Evolutionary conservation across 2,888 invertebrate species (phyloP).

Genomic region (Byasa hedistus): DNA sequence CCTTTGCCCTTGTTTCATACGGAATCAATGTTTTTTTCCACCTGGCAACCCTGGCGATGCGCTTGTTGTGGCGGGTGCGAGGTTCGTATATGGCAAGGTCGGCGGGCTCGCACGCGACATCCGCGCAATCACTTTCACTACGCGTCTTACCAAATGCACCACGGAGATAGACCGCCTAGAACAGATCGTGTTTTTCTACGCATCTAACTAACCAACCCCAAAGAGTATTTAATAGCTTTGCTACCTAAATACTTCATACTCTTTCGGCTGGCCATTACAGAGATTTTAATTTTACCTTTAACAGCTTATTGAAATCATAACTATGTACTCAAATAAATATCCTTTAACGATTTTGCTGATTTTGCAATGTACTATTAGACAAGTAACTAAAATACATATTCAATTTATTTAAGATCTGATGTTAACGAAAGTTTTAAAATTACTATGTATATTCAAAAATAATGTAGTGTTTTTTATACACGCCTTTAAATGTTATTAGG

Average conservation of each 20-base stretch:
- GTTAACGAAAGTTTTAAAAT: background rate
- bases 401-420: too few species aligned
- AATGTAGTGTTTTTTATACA: background rate
- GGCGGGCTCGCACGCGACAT: constrained; percentile 72
- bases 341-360: too few species aligned
- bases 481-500: background rate
- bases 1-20: constrained; percentile 21
- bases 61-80: constrained; percentile 27
- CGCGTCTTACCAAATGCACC: constrained; percentile 63
- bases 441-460: background rate
- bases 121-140: constrained; percentile 76
- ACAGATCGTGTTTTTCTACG: constrained; percentile 27
- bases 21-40: constrained; percentile 18
- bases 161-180: constrained; percentile 41
- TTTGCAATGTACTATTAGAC: too few species aligned
- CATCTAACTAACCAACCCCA: background rate
- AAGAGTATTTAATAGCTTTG: background rate
- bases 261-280: too few species aligned
- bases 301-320: too few species aligned
- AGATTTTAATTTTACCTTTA: too few species aligned
- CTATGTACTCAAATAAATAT: too few species aligned
- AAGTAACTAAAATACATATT: too few species aligned
- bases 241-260: too few species aligned
- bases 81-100: constrained; percentile 73
- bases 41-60: constrained; percentile 30